Conservation (phyloP, 1,140 invertebrate species). For the Drosophila burlai region DNA sequence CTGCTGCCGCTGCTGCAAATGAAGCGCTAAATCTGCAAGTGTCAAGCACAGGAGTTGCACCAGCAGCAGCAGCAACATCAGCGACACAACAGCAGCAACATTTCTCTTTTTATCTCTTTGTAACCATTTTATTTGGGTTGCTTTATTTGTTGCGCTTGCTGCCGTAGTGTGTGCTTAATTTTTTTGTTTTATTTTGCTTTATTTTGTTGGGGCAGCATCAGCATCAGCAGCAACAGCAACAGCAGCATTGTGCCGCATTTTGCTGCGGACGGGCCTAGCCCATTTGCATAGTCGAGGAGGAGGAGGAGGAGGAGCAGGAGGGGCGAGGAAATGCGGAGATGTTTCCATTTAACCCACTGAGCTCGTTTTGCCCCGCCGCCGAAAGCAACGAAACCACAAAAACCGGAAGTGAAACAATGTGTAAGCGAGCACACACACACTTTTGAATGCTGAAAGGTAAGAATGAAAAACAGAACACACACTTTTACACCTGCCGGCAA, state of each 20-base stretch:
- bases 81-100: slow-evolving; percentile 30
- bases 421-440: slow-evolving; percentile 17
- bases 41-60: slow-evolving; percentile 65
- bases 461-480: slow-evolving; percentile 3
- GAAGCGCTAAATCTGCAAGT: slow-evolving; percentile 75
- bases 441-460: slow-evolving; percentile 53
- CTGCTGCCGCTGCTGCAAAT: slow-evolving; percentile 61
- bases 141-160: slow-evolving; percentile 30
- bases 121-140: slow-evolving; percentile 43
- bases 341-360: slow-evolving; percentile 77
- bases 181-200: slow-evolving; percentile 38
- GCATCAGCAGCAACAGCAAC: slow-evolving; percentile 34
- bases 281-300: slow-evolving; percentile 59
- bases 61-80: slow-evolving; percentile 16
- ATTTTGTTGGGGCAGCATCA: slow-evolving; percentile 40
- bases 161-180: slow-evolving; percentile 55
- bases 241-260: slow-evolving; percentile 54
- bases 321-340: slow-evolving; percentile 32
- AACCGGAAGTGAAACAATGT: slow-evolving; percentile 61
- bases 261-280: slow-evolving; percentile 58
- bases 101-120: slow-evolving; percentile 41
- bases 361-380: slow-evolving; percentile 58
- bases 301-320: background rate
- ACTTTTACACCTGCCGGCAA: slow-evolving; percentile 52
- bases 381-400: slow-evolving; percentile 61